A percentile compares a stretch with the other conserved stretches of the same genome.
Conservation (phyloP, 2,888 invertebrate species). For the Pardosa pseudoannulata region DNA sequence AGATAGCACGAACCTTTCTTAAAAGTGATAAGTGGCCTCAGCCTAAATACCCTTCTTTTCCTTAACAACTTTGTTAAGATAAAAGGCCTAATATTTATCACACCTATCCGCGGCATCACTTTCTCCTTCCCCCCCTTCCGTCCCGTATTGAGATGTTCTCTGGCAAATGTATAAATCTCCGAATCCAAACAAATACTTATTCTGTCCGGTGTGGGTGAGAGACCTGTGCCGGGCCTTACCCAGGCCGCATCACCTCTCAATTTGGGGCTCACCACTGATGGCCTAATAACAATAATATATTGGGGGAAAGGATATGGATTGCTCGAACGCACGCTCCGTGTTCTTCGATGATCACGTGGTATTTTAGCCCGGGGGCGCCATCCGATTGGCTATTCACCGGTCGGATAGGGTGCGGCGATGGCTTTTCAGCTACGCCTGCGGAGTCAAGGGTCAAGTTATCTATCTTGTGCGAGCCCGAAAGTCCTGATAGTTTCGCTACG, state of each 20-base stretch:
- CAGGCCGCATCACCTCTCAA: conserved; percentile 29
- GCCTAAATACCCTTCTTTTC: background rate
- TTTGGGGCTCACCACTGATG: conserved; percentile 51
- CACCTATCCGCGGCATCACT: conserved; percentile 1
- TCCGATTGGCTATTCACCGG: conserved; percentile 69
- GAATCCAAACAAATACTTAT: conserved; percentile 53
- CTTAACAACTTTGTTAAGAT: background rate
- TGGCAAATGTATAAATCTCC: conserved; percentile 63
- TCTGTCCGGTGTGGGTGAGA: conserved; percentile 33
- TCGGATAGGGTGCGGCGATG: conserved; percentile 68
- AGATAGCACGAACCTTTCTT: no score
- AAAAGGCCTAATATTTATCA: conserved; percentile 7
- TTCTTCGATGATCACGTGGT: conserved; percentile 68
- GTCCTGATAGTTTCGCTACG: conserved; percentile 69
- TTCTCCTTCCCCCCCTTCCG: background rate
- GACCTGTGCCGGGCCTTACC: background rate
- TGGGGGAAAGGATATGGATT: conserved; percentile 20
- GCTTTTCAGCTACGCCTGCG: conserved; percentile 65
- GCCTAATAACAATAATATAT: conserved; percentile 70
- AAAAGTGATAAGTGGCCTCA: background rate
- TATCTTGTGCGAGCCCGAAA: conserved; percentile 69
- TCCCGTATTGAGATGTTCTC: no score
- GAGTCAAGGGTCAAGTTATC: conserved; percentile 69
- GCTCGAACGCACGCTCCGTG: background rate
- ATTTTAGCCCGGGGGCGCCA: conserved; percentile 51